Conservation (phyloP, 2,888 invertebrate species). For the Tetrapedia diversipes region DNA sequence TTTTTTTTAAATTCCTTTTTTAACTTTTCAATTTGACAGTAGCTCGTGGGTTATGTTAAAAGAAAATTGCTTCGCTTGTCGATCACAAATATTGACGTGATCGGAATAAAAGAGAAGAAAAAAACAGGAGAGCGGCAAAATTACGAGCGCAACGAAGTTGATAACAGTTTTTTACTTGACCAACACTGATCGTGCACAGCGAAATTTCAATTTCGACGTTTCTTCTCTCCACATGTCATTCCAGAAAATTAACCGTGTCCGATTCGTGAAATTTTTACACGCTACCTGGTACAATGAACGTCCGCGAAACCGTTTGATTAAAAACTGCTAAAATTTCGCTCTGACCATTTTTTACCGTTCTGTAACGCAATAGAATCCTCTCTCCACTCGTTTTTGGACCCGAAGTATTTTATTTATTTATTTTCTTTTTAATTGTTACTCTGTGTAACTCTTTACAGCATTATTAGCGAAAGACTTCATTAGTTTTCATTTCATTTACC, state of each 20-base stretch:
- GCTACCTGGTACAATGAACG: conserved; percentile 18
- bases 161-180: neutral
- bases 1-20: too few relatives aligned
- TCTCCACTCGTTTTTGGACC: neutral
- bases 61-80: too few relatives aligned
- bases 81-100: too few relatives aligned
- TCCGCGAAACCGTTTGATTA: conserved; percentile 27
- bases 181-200: neutral
- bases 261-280: conserved; percentile 40
- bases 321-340: conserved; percentile 31
- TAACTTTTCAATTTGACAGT: neutral
- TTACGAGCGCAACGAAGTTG: neutral
- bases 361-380: conserved; percentile 25
- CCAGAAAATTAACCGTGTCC: conserved; percentile 13
- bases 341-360: neutral
- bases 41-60: too few relatives aligned
- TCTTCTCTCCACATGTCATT: neutral
- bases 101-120: neutral
- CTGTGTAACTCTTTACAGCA: too few relatives aligned
- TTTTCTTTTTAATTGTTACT: too few relatives aligned
- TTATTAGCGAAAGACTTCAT: too few relatives aligned
- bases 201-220: conserved; percentile 21
- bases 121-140: conserved; percentile 1
- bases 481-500: too few relatives aligned
- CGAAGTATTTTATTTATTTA: too few relatives aligned